Percentiles rank a stretch among this genome's conserved stretches.
Evolutionary conservation across 2,888 invertebrate species (phyloP).

Genomic region (Balanococcus diminutus): DNA sequence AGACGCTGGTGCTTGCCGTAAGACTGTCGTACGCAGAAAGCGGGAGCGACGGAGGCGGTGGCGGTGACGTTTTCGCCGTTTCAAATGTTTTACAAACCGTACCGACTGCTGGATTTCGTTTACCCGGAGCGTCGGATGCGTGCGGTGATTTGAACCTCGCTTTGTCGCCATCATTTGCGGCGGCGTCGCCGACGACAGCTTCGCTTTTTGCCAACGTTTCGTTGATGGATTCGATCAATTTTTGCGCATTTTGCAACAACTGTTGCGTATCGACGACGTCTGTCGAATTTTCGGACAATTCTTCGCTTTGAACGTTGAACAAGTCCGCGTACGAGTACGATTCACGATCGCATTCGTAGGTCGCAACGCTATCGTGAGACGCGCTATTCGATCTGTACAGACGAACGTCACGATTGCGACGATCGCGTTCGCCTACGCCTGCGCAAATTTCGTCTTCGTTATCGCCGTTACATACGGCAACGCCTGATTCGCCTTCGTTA

Average conservation of each 20-base stretch:
- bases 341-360: neutral
- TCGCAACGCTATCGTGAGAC: conserved; percentile 41
- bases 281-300: neutral
- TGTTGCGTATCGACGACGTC: conserved; percentile 59
- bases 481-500: neutral
- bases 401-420: neutral
- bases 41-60: neutral
- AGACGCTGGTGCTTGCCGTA: neutral
- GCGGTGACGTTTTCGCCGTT: neutral
- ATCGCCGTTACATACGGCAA: too few relatives aligned
- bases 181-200: conserved; percentile 56
- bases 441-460: neutral
- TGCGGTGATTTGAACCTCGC: neutral
- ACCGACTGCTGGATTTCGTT: neutral
- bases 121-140: neutral
- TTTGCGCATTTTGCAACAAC: conserved; percentile 63
- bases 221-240: conserved; percentile 62
- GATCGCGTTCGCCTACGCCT: neutral
- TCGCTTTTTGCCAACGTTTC: conserved; percentile 63
- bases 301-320: conserved; percentile 13
- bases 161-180: too few relatives aligned
- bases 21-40: neutral
- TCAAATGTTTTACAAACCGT: neutral
- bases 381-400: neutral
- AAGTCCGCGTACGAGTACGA: neutral